These are phyloP conservation scores for Prunella himalayana DNA, from an alignment of 2,113 vertebrate species.

Conservation along the genomic window DNA sequence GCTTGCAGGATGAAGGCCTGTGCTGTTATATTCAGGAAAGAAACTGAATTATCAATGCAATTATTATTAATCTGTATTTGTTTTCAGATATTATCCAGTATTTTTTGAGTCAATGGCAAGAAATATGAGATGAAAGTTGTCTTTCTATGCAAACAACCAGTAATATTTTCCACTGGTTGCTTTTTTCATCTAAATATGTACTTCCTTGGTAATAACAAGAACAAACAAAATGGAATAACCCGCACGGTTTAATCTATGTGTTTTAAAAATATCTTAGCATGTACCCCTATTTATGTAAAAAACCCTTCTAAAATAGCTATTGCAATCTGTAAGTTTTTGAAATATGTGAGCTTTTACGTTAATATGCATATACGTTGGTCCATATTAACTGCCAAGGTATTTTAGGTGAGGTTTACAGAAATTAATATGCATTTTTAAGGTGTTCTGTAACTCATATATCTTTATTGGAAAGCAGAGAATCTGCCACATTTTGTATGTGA, in stretches of 20 bases:
- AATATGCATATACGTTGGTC: background rate
- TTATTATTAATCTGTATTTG: background rate
- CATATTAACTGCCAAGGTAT: background rate
- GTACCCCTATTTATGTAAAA: slow-evolving; percentile 51
- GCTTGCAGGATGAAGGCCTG: background rate
- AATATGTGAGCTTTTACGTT: background rate
- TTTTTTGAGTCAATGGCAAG: background rate
- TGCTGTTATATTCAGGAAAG: background rate
- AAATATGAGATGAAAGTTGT: background rate
- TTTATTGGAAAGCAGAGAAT: background rate
- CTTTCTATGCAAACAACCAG: background rate
- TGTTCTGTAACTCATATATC: background rate
- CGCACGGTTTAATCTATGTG: background rate
- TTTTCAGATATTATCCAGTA: background rate
- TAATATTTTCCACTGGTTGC: background rate
- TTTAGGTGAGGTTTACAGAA: slow-evolving; percentile 4
- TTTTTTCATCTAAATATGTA: background rate
- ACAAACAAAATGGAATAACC: background rate
- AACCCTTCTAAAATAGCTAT: background rate
- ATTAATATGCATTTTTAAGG: slow-evolving; percentile 16
- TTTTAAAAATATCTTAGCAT: slow-evolving; percentile 41
- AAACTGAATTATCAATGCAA: background rate
- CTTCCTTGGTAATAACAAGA: background rate
- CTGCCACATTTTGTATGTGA: background rate
- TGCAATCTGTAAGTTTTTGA: slow-evolving; percentile 1